These are phyloP conservation scores for Calidris pugnax DNA, from an alignment of 2,113 vertebrate genomes.

Conservation along the genomic window DNA sequence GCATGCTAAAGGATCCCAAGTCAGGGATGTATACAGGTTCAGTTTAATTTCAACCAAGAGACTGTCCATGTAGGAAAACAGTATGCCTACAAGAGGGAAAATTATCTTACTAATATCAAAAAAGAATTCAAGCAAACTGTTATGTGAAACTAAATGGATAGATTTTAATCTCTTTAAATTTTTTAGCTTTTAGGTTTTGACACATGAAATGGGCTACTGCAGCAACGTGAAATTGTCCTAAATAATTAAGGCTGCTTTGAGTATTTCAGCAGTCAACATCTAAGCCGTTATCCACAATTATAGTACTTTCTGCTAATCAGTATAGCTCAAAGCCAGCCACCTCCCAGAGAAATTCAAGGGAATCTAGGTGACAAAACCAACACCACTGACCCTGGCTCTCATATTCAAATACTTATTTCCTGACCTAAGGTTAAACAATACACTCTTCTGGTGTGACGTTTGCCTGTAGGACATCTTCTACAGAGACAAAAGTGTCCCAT, in stretches of 20 bases:
- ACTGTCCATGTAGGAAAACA: neutral
- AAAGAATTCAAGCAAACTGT: neutral
- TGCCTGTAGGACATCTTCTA: accelerated
- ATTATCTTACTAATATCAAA: neutral
- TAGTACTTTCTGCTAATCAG: neutral
- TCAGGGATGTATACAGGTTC: neutral
- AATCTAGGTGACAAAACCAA: neutral
- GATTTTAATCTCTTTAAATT: neutral
- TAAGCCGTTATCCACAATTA: neutral
- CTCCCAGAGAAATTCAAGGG: neutral
- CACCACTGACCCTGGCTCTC: neutral
- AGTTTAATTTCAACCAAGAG: neutral
- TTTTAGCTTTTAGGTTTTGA: neutral
- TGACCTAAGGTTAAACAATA: neutral
- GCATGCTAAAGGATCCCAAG: neutral
- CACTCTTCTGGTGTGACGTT: accelerated
- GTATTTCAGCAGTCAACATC: neutral
- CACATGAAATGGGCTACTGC: neutral
- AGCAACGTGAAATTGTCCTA: neutral
- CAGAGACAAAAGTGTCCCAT: accelerated
- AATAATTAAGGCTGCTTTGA: neutral
- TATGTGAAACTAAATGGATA: neutral
- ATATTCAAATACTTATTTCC: neutral
- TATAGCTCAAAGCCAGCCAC: accelerated
- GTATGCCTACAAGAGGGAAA: neutral